Conservation (phyloP, 2,113 vertebrate species). For the Petaurus breviceps region DNA sequence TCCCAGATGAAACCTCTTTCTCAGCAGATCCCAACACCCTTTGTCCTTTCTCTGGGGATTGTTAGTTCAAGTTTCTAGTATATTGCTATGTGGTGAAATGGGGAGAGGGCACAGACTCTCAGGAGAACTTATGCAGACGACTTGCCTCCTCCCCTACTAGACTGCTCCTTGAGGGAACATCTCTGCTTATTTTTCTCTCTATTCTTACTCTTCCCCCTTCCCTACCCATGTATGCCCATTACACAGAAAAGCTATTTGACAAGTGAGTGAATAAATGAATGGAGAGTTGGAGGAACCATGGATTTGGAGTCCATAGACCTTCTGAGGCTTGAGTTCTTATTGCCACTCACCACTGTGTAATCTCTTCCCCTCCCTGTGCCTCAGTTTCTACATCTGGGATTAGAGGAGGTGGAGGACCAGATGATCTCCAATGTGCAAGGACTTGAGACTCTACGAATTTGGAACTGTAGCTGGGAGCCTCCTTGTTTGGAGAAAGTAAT, state of each 20-base stretch:
- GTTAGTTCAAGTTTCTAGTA: not conserved
- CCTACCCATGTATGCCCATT: not conserved
- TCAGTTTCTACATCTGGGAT: not conserved
- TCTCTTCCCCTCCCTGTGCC: not conserved
- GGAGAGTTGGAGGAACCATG: not conserved
- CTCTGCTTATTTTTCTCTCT: not conserved
- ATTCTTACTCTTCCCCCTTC: not conserved
- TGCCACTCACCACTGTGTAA: not conserved
- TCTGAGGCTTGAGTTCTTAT: not conserved
- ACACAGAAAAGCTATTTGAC: not conserved
- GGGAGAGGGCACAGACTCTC: not conserved
- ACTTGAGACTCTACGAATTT: not conserved
- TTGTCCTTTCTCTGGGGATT: not conserved
- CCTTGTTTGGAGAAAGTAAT: not conserved
- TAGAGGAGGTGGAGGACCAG: too few relatives aligned
- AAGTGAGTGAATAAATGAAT: not conserved
- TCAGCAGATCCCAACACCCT: not conserved
- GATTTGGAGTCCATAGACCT: not conserved
- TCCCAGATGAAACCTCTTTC: not conserved
- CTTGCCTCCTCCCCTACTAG: not conserved
- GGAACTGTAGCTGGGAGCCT: not conserved
- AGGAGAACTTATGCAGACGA: not conserved
- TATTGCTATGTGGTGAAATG: not conserved
- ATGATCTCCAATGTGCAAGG: not conserved
- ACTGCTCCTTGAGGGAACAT: not conserved